Conservation (phyloP, 1,140 invertebrate genomes). For the Bacillus rossius region DNA sequence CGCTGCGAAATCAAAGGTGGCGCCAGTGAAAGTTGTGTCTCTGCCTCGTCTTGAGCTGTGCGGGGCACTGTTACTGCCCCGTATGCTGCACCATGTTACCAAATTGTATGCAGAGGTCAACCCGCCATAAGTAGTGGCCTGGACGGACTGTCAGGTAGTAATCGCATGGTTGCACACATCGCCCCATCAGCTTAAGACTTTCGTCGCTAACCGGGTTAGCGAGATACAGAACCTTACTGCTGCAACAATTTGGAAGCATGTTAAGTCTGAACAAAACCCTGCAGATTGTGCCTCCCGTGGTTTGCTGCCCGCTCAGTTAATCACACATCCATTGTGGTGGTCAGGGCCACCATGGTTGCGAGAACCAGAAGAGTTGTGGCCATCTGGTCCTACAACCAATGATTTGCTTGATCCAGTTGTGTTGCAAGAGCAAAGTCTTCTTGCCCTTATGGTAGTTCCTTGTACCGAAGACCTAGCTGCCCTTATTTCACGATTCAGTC, state of each 20-base stretch:
- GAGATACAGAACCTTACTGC: constrained; percentile 27
- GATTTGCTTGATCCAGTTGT: neutral
- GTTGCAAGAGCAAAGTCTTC: too few relatives aligned
- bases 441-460: too few relatives aligned
- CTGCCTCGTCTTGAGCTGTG: constrained; percentile 5
- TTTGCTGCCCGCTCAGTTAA: too few relatives aligned
- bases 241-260: neutral
- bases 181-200: constrained; percentile 33
- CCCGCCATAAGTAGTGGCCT: constrained; percentile 1
- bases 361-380: constrained; percentile 1
- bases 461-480: too few relatives aligned
- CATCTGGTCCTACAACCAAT: neutral
- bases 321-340: too few relatives aligned
- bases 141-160: constrained; percentile 37
- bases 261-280: neutral
- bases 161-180: constrained; percentile 34
- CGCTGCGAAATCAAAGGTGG: neutral
- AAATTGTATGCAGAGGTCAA: neutral
- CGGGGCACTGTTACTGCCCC: neutral
- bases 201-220: constrained; percentile 37
- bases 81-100: neutral
- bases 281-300: constrained; percentile 2
- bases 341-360: constrained; percentile 5
- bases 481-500: too few relatives aligned
- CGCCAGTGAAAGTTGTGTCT: constrained; percentile 12